phyloP scores from a whole-genome alignment of 2,113 vertebrate genomes.

The Speoplatyrhinus poulsoni region DNA sequence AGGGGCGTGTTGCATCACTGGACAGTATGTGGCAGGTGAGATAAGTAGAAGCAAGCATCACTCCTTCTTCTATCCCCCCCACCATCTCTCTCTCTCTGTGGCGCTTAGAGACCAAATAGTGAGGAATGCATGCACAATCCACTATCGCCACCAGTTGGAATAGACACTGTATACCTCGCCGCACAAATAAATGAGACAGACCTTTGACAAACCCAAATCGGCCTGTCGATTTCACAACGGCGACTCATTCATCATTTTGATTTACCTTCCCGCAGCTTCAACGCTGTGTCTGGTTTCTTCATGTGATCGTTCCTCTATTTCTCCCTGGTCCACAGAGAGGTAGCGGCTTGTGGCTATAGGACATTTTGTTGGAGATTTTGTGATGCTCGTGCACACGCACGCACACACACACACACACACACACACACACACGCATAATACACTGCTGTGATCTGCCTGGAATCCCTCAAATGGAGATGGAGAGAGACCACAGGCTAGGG shows the following conservation, averaged over 20 bases:
- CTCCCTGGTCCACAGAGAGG: background rate
- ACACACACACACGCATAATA: background rate
- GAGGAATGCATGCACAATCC: constrained; percentile 5
- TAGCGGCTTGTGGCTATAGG: constrained; percentile 8
- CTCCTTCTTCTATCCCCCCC: constrained; percentile 29
- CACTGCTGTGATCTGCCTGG: background rate
- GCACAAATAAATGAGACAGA: constrained; percentile 61
- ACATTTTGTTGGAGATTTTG: constrained; percentile 24
- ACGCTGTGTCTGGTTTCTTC: constrained; percentile 26
- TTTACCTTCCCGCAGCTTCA: constrained; percentile 38
- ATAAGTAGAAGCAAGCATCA: constrained; percentile 64
- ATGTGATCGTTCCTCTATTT: background rate
- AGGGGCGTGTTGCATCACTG: constrained; percentile 58
- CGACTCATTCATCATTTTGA: constrained; percentile 60
- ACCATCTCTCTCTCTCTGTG: constrained; percentile 21
- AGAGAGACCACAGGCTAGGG: background rate
- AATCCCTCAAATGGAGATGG: background rate
- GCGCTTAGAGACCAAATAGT: background rate
- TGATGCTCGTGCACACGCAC: background rate
- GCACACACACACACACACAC: no score
- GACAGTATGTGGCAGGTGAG: constrained; percentile 59
- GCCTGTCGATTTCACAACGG: constrained; percentile 53
- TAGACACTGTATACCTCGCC: constrained; percentile 6
- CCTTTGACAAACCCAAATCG: constrained; percentile 60
- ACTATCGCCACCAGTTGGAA: constrained; percentile 1